A percentile compares a stretch with the other conserved stretches of the same genome.
These are phyloP conservation scores for Rallus crepitans DNA, from an alignment of 2,797 vertebrate species.

Conservation along the genomic window DNA sequence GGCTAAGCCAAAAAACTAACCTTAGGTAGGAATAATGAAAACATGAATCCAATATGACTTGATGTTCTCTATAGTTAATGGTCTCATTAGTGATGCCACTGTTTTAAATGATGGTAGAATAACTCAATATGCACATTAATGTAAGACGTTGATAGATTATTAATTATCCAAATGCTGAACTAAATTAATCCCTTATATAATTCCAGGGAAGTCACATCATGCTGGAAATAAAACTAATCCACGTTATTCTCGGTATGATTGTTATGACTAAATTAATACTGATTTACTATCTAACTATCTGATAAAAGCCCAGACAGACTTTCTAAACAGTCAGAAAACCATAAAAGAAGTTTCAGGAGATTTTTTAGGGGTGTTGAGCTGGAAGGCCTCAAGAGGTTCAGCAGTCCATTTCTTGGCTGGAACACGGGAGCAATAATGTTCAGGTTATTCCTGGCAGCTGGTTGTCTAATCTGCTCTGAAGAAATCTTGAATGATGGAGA, in stretches of 20 bases:
- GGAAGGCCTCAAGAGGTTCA: neutral
- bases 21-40: conserved; percentile 67
- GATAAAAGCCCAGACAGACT: neutral
- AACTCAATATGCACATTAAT: conserved; percentile 65
- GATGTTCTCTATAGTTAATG: conserved; percentile 61
- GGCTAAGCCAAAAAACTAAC: conserved; percentile 43
- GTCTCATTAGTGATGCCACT: conserved; percentile 65
- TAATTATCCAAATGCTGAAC: conserved; percentile 48
- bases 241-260: conserved; percentile 29
- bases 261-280: conserved; percentile 35
- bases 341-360: neutral
- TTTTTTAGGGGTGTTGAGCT: neutral
- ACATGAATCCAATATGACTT: conserved; percentile 55
- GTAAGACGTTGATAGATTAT: conserved; percentile 59
- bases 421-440: neutral
- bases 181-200: neutral
- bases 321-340: neutral
- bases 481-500: neutral
- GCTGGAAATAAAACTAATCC: neutral
- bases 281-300: neutral
- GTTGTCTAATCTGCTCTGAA: neutral
- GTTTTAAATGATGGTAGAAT: conserved; percentile 67
- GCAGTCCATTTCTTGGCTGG: neutral
- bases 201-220: neutral
- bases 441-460: neutral